Conservation (phyloP, 2,113 vertebrate genomes). For the Bos taurus region DNA sequence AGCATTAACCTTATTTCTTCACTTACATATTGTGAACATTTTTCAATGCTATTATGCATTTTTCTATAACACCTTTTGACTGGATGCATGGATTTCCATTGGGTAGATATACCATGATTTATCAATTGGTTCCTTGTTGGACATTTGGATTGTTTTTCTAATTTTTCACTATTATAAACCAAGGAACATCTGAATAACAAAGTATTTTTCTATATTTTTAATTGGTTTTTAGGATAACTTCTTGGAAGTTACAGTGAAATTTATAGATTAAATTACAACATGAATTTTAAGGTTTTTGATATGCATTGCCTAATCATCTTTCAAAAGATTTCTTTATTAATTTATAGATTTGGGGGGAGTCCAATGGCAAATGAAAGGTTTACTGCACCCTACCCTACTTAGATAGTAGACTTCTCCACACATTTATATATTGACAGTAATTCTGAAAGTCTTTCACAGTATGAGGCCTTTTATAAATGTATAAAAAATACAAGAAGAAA, state of each 20-base stretch:
- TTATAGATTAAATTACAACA: not conserved
- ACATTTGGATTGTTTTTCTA: not conserved
- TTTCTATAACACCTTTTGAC: not conserved
- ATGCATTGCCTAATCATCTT: not conserved
- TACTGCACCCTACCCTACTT: not conserved
- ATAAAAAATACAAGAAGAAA: not conserved
- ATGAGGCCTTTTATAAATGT: not conserved
- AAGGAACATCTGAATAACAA: not conserved
- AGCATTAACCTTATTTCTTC: conserved; percentile 17
- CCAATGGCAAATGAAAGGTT: not conserved
- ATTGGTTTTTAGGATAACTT: not conserved
- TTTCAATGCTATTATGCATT: conserved; percentile 10
- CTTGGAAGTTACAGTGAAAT: not conserved
- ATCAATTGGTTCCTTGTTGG: not conserved
- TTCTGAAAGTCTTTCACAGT: conserved; percentile 23
- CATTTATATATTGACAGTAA: not conserved
- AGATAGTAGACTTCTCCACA: not conserved
- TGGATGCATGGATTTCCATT: conserved; percentile 5
- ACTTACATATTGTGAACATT: not conserved
- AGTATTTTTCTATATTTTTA: not conserved
- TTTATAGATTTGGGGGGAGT: not conserved
- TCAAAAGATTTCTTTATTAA: conserved; percentile 27
- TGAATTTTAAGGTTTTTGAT: not conserved
- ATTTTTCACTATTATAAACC: conserved; percentile 5
- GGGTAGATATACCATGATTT: not conserved